Evolutionary conservation across 2,888 invertebrate genomes (phyloP), one percentile per base, ranked within the genome.

Genomic region (Nymphalis urticae): DNA sequence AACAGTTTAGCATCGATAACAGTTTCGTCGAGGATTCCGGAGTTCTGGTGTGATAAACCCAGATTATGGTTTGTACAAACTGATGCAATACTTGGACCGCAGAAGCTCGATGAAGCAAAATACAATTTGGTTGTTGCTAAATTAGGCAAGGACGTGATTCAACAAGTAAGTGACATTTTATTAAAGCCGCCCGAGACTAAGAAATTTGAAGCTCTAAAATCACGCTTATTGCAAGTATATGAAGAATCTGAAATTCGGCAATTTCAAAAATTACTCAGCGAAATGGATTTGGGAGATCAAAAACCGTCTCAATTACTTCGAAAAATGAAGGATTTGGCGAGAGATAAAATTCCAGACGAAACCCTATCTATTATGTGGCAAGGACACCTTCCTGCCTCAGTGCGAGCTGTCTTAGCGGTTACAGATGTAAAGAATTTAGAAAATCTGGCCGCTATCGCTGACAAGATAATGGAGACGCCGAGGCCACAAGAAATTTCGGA

Each of bases 351-450:
- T 9, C 56, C 68, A 6, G 72, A 75, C 36, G 65, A 72, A 13
- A 69, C 74, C 4, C 60, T 75, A 17, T n/a, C 48, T 0, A 64
- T 72, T 3, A 27, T 76, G 67, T 75, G 76, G 73, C 62, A 67
- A 42, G 48, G 64, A n/a, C 73, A 72, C 17, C 50, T 71, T 48
- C 72, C 71, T 56, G 17, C 61, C 6, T n/a, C 74, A 13, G 71
- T 73, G 1, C 66, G 71, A 8, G 68, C 72, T 10, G 72, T 73
- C 1, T 47, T 75, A 7, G 64, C 71, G 8, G 66, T 72, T 2
- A 65, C 54, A 7, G 68, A 68, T 13, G 64, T 64, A 6, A 69
- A 36, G n/a, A 32, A 66, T 17, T 24, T 72, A 1, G 71, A 74
- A 13, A 66, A 62, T 2, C 36, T 74, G n/a, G 71, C 73, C 2